phyloP scores from a whole-genome alignment of 2,888 invertebrate genomes.

The Cheilosia vulpina region DNA sequence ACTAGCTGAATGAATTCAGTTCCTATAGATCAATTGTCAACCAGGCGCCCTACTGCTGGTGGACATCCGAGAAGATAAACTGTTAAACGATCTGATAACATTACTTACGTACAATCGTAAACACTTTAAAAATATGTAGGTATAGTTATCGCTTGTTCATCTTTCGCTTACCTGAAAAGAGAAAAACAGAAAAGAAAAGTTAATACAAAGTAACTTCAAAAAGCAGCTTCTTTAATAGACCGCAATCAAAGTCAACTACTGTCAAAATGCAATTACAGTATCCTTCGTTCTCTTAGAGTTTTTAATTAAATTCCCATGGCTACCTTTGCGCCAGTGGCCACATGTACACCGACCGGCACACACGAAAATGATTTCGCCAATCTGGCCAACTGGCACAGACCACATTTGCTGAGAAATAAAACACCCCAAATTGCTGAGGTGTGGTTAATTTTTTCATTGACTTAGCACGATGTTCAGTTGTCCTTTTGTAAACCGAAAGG shows the following conservation, averaged over 20 bases:
- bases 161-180: conserved; percentile 47
- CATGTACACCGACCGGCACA: neutral
- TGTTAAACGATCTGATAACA: no score
- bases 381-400: neutral
- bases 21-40: no score
- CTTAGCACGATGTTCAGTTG: conserved; percentile 30
- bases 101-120: no score
- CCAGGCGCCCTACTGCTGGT: no score
- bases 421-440: conserved; percentile 38
- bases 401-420: conserved; percentile 8
- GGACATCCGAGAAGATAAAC: no score
- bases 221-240: neutral
- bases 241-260: neutral
- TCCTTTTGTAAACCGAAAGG: conserved; percentile 11
- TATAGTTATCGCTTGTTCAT: neutral
- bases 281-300: neutral
- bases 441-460: conserved; percentile 31
- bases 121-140: no score
- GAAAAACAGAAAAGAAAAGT: conserved; percentile 14
- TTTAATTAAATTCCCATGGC: conserved; percentile 9
- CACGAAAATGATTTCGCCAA: neutral
- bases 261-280: conserved; percentile 5
- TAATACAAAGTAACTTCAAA: neutral
- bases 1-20: no score
- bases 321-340: neutral